Base-by-base conservation (phyloP, 2,888 invertebrate species). In the Physocephala rufipes region DNA sequence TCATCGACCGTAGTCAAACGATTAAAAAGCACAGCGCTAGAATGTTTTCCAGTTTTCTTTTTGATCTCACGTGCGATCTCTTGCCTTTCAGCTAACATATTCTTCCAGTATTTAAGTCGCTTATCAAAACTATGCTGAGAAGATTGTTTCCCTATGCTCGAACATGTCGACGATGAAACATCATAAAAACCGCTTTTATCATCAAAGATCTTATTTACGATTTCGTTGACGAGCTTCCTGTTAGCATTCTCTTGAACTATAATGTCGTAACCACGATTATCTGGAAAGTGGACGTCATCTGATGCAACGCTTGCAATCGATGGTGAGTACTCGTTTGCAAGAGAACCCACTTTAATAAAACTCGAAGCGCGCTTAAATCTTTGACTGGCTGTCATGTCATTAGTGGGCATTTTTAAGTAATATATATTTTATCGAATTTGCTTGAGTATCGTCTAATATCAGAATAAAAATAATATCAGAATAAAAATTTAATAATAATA, bases 51-150 rank as follows among this genome's bases (percentile, higher is more conserved):
- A 0, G 74, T 76, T 30, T 73, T 62, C 4, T 24, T 1, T 16
- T 49, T 24, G 28, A 83, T 83, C 65, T 72, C 76, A 0, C 9
- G 0, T 36, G 79, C 78, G 9, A 82, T 53, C 4, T 51, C 15
- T 0, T 73, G 75, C 0, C 82, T 76, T 13, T 79, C 69, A 4
- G 63, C 70, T 16, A 82, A 68, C 75, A 79, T 73, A 26, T 79
- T 68, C 62, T 79, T 81, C 84, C 84, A 82, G 68, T 82, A 84
- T 21, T 77, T 61, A 15, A 82, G 73, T 1, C 82, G 79, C 9
- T 67, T 77, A 67, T 82, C 84, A 21, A 79, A 77, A 2, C 55
- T 73, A n/a, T 72, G 75, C 7, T 63, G 72, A 30, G 74, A 64
- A 9, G 45, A n/a, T 45, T 13, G 73, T 63, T 24, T 73, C 58